Percentiles rank a stretch among this genome's conserved stretches.
These are phyloP conservation scores for Parambassis ranga DNA, from an alignment of 2,797 vertebrate genomes.

Conservation along the genomic window DNA sequence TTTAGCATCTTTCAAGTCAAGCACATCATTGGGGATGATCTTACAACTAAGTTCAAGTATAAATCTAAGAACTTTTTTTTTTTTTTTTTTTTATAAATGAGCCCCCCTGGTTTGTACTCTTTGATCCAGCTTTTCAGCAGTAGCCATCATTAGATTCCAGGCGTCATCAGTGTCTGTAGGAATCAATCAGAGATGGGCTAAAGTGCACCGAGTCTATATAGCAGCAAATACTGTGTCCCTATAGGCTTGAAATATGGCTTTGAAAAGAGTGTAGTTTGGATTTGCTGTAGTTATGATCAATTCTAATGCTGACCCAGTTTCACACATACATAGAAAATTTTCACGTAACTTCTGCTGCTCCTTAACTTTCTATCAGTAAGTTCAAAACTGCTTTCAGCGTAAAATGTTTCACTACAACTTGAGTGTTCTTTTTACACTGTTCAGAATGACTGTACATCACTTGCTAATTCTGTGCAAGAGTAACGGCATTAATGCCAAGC, in stretches of 20 bases:
- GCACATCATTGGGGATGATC: no score
- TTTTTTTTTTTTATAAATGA: no score
- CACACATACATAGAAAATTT: neutral
- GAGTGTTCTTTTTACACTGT: neutral
- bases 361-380: neutral
- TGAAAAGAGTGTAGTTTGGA: conserved; percentile 1
- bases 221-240: neutral
- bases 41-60: no score
- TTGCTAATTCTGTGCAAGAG: neutral
- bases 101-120: neutral
- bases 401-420: neutral
- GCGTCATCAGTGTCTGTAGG: neutral
- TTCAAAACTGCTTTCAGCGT: neutral
- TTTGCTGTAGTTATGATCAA: neutral
- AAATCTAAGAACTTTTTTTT: no score
- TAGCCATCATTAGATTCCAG: neutral
- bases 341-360: neutral
- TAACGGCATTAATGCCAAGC: neutral
- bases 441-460: neutral
- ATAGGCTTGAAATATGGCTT: neutral
- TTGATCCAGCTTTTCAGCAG: neutral
- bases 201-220: neutral
- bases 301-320: conserved; percentile 11
- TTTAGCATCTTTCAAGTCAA: no score
- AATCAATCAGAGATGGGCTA: conserved; percentile 10